These are phyloP conservation scores for Delphinapterus leucas DNA, from an alignment of 2,113 vertebrate species.

Conservation along the genomic window DNA sequence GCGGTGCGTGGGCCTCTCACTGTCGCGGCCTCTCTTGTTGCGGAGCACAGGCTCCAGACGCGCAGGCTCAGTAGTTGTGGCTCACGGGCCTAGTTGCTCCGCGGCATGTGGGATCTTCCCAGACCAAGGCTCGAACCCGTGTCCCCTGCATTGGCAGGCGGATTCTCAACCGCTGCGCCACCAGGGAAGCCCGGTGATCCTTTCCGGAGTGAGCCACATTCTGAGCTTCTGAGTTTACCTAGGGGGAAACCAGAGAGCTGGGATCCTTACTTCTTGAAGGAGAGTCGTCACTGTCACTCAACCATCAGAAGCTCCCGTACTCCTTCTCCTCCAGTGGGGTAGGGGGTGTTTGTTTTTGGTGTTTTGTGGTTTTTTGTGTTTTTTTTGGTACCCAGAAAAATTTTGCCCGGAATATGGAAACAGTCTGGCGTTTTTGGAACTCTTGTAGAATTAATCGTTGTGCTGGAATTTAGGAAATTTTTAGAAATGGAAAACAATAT, in stretches of 20 bases:
- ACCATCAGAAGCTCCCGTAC: not conserved
- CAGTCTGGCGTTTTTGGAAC: not conserved
- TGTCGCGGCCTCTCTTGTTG: no score
- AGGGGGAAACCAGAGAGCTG: not conserved
- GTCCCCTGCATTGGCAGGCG: no score
- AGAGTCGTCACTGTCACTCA: not conserved
- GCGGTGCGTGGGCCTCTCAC: no score
- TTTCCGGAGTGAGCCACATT: fast-evolving
- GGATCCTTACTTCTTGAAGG: not conserved
- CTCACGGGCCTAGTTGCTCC: no score
- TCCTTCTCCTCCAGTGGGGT: not conserved
- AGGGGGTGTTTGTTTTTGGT: not conserved
- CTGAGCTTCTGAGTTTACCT: not conserved
- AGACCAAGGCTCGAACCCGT: no score
- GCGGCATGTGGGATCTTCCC: no score
- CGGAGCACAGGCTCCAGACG: no score
- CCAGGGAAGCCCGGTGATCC: no score
- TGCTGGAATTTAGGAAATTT: slow-evolving; percentile 18
- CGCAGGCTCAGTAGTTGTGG: no score
- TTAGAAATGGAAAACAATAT: slow-evolving; percentile 1
- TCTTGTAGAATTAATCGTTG: not conserved
- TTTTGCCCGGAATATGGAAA: slow-evolving; percentile 18
- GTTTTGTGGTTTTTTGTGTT: no score
- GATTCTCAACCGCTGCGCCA: no score
- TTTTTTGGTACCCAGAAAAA: not conserved